These are phyloP conservation scores for Tokudaia tokunoshimensis DNA, from an alignment of 2,797 vertebrate genomes.

Conservation along the genomic window DNA sequence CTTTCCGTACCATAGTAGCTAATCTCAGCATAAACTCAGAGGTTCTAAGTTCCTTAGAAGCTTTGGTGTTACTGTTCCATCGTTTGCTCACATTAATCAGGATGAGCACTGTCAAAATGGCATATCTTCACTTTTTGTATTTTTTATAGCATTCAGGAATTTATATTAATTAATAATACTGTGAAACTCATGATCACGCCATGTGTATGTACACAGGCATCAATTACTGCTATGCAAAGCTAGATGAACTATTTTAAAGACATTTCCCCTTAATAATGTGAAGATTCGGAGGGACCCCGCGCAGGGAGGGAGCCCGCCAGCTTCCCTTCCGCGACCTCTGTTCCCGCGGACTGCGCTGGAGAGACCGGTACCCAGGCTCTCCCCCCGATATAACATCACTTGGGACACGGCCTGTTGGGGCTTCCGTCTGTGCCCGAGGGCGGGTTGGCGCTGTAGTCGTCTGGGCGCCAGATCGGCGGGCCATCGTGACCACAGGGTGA, in stretches of 20 bases:
- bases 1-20: neutral
- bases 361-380: too few relatives aligned
- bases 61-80: neutral
- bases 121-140: constrained; percentile 16
- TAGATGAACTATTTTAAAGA: neutral
- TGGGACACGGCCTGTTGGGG: too few relatives aligned
- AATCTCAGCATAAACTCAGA: neutral
- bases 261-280: neutral
- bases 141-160: constrained; percentile 9
- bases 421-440: too few relatives aligned
- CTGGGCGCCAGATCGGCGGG: too few relatives aligned
- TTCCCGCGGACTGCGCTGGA: too few relatives aligned
- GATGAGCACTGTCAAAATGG: neutral
- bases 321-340: too few relatives aligned
- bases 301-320: too few relatives aligned
- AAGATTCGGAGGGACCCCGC: too few relatives aligned
- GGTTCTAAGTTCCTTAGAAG: neutral
- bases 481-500: too few relatives aligned
- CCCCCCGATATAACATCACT: too few relatives aligned
- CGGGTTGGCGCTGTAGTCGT: too few relatives aligned
- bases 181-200: neutral
- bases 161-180: neutral
- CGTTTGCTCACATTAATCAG: neutral
- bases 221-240: neutral
- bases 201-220: neutral